Percentiles rank a stretch among this genome's conserved stretches.
These are phyloP conservation scores for Ceratina japonica DNA, from an alignment of 1,140 invertebrate genomes.

Conservation along the genomic window DNA sequence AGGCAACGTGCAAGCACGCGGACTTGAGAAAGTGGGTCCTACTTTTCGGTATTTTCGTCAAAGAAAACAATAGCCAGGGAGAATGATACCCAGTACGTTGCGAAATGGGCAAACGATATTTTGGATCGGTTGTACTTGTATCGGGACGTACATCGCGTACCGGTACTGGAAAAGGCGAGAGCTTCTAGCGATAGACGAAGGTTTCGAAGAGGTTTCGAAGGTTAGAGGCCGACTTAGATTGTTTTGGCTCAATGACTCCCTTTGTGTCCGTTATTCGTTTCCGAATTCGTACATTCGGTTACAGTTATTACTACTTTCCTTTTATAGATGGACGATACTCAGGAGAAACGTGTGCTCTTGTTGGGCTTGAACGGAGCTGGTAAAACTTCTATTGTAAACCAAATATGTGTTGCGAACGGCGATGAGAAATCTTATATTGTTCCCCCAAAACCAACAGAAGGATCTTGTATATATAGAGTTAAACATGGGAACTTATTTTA, in stretches of 20 bases:
- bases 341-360: constrained; percentile 74
- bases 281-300: background rate
- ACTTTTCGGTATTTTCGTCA: background rate
- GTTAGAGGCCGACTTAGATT: constrained; percentile 58
- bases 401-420: constrained; percentile 65
- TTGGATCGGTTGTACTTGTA: constrained; percentile 71
- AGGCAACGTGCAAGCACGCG: constrained; percentile 30
- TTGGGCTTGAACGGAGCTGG: constrained; percentile 76
- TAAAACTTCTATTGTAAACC: constrained; percentile 76
- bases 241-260: background rate
- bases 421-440: constrained; percentile 56
- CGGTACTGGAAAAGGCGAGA: constrained; percentile 76
- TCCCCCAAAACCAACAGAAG: constrained; percentile 69
- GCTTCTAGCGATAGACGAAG: constrained; percentile 76
- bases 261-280: no score
- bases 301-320: background rate
- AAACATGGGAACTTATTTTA: constrained; percentile 67
- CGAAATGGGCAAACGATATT: constrained; percentile 62
- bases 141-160: constrained; percentile 76
- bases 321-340: constrained; percentile 64
- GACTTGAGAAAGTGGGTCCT: constrained; percentile 17
- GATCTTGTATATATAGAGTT: constrained; percentile 74
- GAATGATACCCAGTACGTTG: constrained; percentile 56
- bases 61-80: constrained; percentile 20
- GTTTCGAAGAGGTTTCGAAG: constrained; percentile 78